Evolutionary conservation across 2,888 invertebrate species (phyloP), one percentile per base, ranked within the genome.

Genomic region (Chloroclystis v-ata): DNA sequence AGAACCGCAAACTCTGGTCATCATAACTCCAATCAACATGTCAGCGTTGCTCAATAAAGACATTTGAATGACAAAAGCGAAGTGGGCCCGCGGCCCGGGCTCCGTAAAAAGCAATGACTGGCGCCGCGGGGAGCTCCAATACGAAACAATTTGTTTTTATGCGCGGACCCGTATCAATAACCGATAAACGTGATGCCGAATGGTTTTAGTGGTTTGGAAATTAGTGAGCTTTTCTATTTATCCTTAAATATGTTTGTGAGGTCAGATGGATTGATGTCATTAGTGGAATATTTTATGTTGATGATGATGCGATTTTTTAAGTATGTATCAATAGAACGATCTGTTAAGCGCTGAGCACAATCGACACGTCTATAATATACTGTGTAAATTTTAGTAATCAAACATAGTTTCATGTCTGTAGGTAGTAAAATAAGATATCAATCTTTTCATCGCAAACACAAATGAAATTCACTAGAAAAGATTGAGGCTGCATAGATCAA

Each of bases 81-180:
- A 41, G 28, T 26, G 47, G 35, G 26, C 46, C 47, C 29, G 39
- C 41, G 37, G 20, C 24, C 28, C 30, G 39, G 37, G 43, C 37
- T 45, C 40, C 47, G 51, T 51, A 53, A 53, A 52, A 47, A 28
- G 29, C 49, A 49, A 44, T 47, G 48, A 42, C 28, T 32, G 20
- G 5, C 32, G 37, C 43, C 52, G 44, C 44, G 26, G 47, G 46
- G 50, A 52, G 48, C 48, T 38, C 44, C 48, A 46, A 59, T 58
- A 62, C 54, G 57, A 59, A 67, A 66, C 70, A 67, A 70, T 72
- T 65, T 62, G 54, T 60, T 69, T 72, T 72, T 67, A 71, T 65
- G 62, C 56, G 56, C 49, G 57, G 59, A 56, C 59, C 60, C 55
- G 57, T 69, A 69, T 69, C 70, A 63, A 68, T 72, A 67, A 63